Evolutionary conservation across 2,113 vertebrate genomes (phyloP).

Genomic region (Xiphophorus maculatus): DNA sequence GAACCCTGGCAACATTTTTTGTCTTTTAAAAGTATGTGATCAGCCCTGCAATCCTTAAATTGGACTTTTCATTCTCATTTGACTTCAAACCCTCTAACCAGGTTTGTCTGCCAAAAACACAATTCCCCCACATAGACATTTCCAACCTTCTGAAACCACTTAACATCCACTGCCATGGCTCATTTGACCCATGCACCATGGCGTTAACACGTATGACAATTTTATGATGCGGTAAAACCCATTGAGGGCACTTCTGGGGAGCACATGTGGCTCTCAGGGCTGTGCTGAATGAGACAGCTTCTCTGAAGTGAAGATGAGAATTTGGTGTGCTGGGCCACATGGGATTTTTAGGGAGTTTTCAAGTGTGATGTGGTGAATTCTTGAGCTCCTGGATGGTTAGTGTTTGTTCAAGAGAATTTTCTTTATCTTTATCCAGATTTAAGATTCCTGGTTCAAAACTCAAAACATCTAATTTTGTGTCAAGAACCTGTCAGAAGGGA

Average conservation of each 20-base stretch:
- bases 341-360: constrained; percentile 17
- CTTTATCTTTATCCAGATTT: not conserved
- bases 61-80: constrained; percentile 20
- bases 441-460: not conserved
- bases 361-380: constrained; percentile 1
- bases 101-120: constrained; percentile 17
- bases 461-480: not conserved
- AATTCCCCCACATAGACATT: constrained; percentile 24
- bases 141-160: constrained; percentile 60
- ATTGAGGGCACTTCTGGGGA: constrained; percentile 21
- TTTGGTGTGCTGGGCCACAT: constrained; percentile 35
- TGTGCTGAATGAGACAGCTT: not conserved
- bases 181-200: constrained; percentile 57
- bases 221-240: constrained; percentile 57
- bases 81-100: constrained; percentile 30
- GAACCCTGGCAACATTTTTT: not conserved
- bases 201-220: constrained; percentile 50
- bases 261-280: constrained; percentile 13
- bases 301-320: constrained; percentile 14
- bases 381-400: constrained; percentile 12
- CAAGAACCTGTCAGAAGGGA: not conserved
- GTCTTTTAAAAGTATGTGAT: not conserved
- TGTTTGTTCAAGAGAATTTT: not conserved
- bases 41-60: not conserved
- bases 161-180: constrained; percentile 55